Percentiles rank a stretch among this genome's conserved stretches.
phyloP scores from a whole-genome alignment of 2,797 vertebrate species.

The Sebastes alutus region DNA sequence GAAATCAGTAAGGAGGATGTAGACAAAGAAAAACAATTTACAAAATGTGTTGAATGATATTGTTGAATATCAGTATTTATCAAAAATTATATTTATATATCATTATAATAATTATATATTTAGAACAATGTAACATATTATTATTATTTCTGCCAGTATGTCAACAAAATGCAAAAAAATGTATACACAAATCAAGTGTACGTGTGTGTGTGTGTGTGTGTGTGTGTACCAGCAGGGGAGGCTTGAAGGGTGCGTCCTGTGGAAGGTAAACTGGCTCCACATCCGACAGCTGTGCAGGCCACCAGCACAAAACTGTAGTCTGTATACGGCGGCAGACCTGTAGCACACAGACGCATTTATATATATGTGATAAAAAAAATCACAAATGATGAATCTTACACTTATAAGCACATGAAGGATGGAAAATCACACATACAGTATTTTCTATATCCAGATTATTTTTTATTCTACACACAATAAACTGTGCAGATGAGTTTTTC shows the following conservation, averaged over 20 bases:
- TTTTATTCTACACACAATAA: not conserved
- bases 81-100: not conserved
- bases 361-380: not conserved
- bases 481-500: not conserved
- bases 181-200: not conserved
- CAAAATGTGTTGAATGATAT: too few relatives aligned
- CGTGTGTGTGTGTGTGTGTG: not conserved
- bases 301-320: conserved; percentile 88
- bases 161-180: not conserved
- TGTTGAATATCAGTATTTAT: not conserved
- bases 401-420: not conserved
- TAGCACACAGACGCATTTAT: not conserved
- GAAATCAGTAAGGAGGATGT: not conserved
- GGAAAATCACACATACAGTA: not conserved
- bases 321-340: conserved; percentile 89
- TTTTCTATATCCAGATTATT: not conserved
- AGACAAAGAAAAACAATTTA: not conserved
- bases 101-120: not conserved
- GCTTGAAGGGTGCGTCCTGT: conserved; percentile 89
- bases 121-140: not conserved
- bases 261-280: conserved; percentile 85
- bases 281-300: conserved; percentile 89
- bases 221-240: conserved; percentile 86
- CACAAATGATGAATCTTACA: not conserved
- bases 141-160: fast-evolving